Evolutionary conservation across 2,113 vertebrate species (phyloP).

Genomic region (Trematomus loennbergii): DNA sequence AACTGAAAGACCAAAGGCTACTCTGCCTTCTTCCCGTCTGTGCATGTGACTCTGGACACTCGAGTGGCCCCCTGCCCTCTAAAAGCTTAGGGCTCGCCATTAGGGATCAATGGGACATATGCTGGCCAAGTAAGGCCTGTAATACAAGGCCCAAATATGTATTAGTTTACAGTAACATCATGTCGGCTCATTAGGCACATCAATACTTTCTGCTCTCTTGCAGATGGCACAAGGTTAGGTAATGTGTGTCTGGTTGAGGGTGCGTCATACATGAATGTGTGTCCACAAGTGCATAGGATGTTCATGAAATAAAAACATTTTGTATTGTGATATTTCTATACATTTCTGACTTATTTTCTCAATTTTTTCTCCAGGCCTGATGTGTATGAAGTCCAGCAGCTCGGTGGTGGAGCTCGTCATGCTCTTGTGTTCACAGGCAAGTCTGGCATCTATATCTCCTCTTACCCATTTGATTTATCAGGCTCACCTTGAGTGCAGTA

Average conservation of each 20-base stretch:
- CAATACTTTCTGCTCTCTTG: slow-evolving; percentile 73
- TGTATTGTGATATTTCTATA: too few species aligned
- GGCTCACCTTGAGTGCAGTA: slow-evolving; percentile 76
- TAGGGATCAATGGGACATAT: slow-evolving; percentile 93
- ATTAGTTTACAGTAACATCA: slow-evolving; percentile 88
- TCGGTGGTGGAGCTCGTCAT: slow-evolving; percentile 99
- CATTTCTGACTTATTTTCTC: slow-evolving; percentile 9
- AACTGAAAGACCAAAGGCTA: slow-evolving; percentile 64
- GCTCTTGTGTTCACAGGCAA: slow-evolving; percentile 98
- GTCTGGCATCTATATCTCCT: slow-evolving; percentile 75
- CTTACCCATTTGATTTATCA: slow-evolving; percentile 65
- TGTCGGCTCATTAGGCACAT: slow-evolving; percentile 84
- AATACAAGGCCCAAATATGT: slow-evolving; percentile 87
- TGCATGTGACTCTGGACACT: slow-evolving; percentile 85
- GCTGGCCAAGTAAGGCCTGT: slow-evolving; percentile 84
- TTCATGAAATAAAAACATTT: too few species aligned
- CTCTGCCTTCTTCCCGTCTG: slow-evolving; percentile 70
- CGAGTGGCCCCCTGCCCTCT: slow-evolving; percentile 64
- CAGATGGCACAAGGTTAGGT: slow-evolving; percentile 79
- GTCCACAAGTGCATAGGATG: background rate
- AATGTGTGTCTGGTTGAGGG: slow-evolving; percentile 20
- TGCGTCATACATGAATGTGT: background rate
- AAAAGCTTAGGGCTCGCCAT: slow-evolving; percentile 82
- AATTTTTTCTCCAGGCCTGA: slow-evolving; percentile 87
- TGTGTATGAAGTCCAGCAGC: slow-evolving; percentile 99